phyloP scores from a whole-genome alignment of 2,888 invertebrate genomes.

The Zeuzera pyrina region DNA sequence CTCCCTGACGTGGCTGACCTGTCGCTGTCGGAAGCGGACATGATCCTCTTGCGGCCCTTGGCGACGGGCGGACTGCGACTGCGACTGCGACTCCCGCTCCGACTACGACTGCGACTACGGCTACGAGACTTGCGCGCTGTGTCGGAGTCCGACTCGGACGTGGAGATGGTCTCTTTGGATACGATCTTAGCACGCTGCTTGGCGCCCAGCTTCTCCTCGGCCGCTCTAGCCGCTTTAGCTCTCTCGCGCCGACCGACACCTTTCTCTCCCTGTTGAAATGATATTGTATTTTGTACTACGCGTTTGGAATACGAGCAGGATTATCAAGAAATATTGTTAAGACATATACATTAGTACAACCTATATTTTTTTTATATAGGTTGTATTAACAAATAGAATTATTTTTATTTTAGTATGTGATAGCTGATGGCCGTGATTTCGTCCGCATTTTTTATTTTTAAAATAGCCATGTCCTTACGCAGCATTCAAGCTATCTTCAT shows the following conservation, averaged over 20 bases:
- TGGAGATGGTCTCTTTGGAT: constrained; percentile 96
- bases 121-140: constrained; percentile 40
- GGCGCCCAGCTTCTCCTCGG: constrained; percentile 80
- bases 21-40: constrained; percentile 76
- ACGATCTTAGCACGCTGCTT: constrained; percentile 92
- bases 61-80: constrained; percentile 58
- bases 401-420: no score
- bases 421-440: no score
- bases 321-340: no score
- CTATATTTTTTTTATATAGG: no score
- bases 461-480: no score
- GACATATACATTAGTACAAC: no score
- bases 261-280: constrained; percentile 42
- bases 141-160: constrained; percentile 86
- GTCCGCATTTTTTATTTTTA: no score
- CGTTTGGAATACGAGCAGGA: no score
- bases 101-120: constrained; percentile 49
- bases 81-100: constrained; percentile 62
- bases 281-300: no score
- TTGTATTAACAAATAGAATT: no score
- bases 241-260: constrained; percentile 57
- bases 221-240: constrained; percentile 37
- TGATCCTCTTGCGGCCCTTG: constrained; percentile 72
- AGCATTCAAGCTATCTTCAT: no score
- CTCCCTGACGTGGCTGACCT: constrained; percentile 29